These are phyloP conservation scores for Drosophila obscura DNA, from an alignment of 1,140 invertebrate genomes.

Conservation along the genomic window DNA sequence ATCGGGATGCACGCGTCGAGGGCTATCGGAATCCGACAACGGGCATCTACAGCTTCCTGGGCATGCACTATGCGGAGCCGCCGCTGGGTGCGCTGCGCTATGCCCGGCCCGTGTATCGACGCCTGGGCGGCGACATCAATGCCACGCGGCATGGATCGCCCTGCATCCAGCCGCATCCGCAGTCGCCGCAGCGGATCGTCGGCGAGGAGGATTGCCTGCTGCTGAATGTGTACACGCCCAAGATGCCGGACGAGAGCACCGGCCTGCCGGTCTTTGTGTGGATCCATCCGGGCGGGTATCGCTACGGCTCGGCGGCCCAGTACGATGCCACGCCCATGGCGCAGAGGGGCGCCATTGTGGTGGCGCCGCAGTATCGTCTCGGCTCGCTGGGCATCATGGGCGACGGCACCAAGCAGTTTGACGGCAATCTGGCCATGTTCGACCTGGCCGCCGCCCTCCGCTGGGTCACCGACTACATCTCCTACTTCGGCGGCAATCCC, in stretches of 20 bases:
- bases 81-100: constrained; percentile 87
- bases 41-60: constrained; percentile 87
- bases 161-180: constrained; percentile 85
- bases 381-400: constrained; percentile 91
- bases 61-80: constrained; percentile 89
- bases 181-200: constrained; percentile 77
- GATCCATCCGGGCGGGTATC: constrained; percentile 87
- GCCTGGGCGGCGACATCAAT: constrained; percentile 85
- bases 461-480: constrained; percentile 88
- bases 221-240: constrained; percentile 91
- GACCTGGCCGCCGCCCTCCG: constrained; percentile 88
- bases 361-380: constrained; percentile 92
- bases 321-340: constrained; percentile 87
- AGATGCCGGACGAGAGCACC: constrained; percentile 85
- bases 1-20: constrained; percentile 85
- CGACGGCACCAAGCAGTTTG: constrained; percentile 86
- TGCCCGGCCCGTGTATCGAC: constrained; percentile 84
- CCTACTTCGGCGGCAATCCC: constrained; percentile 89
- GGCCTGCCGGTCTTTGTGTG: constrained; percentile 86
- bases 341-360: constrained; percentile 88
- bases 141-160: constrained; percentile 85
- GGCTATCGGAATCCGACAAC: constrained; percentile 84
- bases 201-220: constrained; percentile 90
- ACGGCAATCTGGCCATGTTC: constrained; percentile 89
- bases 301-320: constrained; percentile 87